Evolutionary conservation across 2,888 invertebrate species (phyloP).

Genomic region (Girardia tigrina): DNA sequence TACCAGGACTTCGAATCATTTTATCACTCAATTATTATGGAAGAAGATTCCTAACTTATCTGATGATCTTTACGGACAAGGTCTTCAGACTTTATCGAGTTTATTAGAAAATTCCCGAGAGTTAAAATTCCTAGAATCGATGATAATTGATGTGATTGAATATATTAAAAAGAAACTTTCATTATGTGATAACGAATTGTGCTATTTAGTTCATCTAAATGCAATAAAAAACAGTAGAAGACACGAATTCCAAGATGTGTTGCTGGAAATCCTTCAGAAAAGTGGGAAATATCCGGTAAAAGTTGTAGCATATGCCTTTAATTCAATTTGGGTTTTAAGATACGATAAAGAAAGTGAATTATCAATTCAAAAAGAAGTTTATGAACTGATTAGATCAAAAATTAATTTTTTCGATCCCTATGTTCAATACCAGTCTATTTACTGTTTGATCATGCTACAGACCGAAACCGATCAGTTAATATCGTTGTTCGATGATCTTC

Average conservation of each 20-base stretch:
- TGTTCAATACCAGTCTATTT: conserved; percentile 7
- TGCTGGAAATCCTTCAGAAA: not conserved
- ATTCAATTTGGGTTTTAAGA: not conserved
- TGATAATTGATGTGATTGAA: not conserved
- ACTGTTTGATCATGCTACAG: not conserved
- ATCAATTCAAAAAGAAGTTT: not conserved
- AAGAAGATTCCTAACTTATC: not conserved
- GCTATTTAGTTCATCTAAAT: not conserved
- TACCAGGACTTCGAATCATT: not conserved
- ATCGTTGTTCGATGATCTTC: not conserved
- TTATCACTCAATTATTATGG: not conserved
- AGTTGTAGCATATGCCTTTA: not conserved
- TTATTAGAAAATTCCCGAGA: not conserved
- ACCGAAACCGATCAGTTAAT: not conserved
- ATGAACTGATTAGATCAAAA: not conserved
- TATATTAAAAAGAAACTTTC: not conserved
- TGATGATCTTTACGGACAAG: not conserved
- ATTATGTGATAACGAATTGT: not conserved
- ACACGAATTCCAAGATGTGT: not conserved
- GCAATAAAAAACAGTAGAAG: not conserved
- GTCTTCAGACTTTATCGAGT: not conserved
- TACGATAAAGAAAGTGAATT: not conserved
- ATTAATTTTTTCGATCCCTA: not conserved
- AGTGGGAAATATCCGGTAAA: not conserved
- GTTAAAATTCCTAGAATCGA: not conserved